A percentile compares a stretch with the other conserved stretches of the same genome.
These are phyloP conservation scores for Epinotia brunnichana DNA, from an alignment of 2,888 invertebrate genomes.

Conservation along the genomic window DNA sequence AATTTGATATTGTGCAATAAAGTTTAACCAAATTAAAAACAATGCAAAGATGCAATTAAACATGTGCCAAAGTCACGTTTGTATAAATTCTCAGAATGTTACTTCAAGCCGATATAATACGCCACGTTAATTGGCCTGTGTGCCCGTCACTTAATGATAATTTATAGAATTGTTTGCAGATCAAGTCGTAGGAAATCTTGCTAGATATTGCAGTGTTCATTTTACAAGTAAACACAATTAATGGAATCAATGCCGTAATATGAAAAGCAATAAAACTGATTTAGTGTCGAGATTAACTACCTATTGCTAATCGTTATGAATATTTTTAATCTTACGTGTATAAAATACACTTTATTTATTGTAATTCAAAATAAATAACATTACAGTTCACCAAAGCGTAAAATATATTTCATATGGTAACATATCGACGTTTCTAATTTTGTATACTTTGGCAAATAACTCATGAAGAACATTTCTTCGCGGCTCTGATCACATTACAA, in stretches of 20 bases:
- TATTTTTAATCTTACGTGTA: background rate
- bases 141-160: slow-evolving; percentile 36
- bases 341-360: too few species aligned
- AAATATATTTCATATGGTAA: too few species aligned
- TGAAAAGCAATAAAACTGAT: background rate
- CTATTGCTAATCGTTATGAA: background rate
- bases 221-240: slow-evolving; percentile 17
- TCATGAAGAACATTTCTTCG: too few species aligned
- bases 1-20: too few species aligned
- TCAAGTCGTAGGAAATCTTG: slow-evolving; percentile 30
- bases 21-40: background rate
- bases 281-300: background rate
- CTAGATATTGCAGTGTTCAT: slow-evolving; percentile 20
- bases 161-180: slow-evolving; percentile 37
- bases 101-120: slow-evolving; percentile 3
- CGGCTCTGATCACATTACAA: too few species aligned
- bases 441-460: too few species aligned
- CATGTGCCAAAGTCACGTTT: background rate
- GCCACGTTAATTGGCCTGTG: slow-evolving; percentile 28
- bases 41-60: background rate
- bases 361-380: too few species aligned
- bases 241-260: slow-evolving; percentile 8
- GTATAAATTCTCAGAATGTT: background rate
- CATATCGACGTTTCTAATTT: too few species aligned
- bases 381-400: too few species aligned